phyloP scores from a whole-genome alignment of 2,797 vertebrate species.

The Vipera latastei region DNA sequence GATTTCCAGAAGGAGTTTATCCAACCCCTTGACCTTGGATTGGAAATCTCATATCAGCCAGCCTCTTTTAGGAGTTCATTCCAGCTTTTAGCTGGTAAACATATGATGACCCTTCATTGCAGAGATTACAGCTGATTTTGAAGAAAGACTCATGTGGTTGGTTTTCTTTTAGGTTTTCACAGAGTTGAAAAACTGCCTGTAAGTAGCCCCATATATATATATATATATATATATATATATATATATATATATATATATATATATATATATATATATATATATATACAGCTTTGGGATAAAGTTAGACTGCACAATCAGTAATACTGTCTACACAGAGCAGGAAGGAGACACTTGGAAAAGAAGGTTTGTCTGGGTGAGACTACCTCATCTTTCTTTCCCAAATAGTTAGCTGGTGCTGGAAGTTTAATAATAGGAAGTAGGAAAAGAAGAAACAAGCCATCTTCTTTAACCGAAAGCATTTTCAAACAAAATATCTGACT shows the following conservation, averaged over 20 bases:
- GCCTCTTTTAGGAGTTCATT: conserved; percentile 22
- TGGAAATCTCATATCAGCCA: conserved; percentile 19
- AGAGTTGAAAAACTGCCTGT: conserved; percentile 24
- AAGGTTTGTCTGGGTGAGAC: neutral
- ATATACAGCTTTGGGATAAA: neutral
- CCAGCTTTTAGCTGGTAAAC: conserved; percentile 12
- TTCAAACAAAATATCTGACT: neutral
- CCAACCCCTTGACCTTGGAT: conserved; percentile 17
- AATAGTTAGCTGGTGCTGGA: neutral
- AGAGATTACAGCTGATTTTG: conserved; percentile 1
- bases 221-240: no score
- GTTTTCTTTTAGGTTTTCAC: conserved; percentile 9
- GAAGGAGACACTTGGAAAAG: neutral
- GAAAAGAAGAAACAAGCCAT: neutral
- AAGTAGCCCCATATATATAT: no score
- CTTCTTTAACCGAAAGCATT: neutral
- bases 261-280: no score
- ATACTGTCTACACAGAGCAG: neutral
- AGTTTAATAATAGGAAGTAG: neutral
- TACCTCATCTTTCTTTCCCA: neutral
- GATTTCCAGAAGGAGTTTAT: conserved; percentile 7
- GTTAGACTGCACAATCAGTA: neutral
- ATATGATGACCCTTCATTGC: neutral
- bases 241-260: no score
- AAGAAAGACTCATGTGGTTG: neutral